Evolutionary conservation across 53 echinoderm and acorn worm species (phyloP).

Genomic region (Apostichopus leukothele): DNA sequence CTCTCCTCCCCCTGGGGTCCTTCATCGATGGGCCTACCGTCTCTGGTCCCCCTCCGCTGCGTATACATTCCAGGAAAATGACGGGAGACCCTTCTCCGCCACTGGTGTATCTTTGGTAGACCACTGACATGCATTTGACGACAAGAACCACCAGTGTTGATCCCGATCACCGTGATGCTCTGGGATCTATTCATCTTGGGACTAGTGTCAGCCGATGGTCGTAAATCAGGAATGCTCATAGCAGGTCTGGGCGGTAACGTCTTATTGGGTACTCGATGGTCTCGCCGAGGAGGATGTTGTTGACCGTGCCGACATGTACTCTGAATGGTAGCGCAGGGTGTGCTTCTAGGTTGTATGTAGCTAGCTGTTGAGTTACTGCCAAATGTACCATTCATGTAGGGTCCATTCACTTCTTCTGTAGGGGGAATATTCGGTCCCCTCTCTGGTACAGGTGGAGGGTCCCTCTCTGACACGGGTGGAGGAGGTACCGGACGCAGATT

Average conservation of each 20-base stretch:
- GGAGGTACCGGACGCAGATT: neutral
- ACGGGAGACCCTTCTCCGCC: neutral
- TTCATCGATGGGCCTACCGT: neutral
- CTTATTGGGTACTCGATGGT: neutral
- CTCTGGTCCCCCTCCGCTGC: neutral
- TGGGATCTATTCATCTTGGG: neutral
- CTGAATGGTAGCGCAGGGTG: neutral
- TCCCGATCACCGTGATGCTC: neutral
- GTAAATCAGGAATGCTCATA: neutral
- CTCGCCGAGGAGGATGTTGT: neutral
- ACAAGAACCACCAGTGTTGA: neutral
- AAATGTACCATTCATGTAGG: neutral
- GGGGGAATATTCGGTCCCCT: neutral
- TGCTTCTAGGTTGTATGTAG: neutral
- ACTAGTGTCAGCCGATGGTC: neutral
- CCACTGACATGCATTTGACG: neutral
- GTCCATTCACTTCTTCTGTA: neutral
- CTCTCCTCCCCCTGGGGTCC: neutral
- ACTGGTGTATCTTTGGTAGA: neutral
- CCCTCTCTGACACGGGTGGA: neutral
- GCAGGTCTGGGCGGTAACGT: neutral
- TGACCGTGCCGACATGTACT: neutral
- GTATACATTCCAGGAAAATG: neutral
- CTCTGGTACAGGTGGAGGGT: slow-evolving; percentile 13
- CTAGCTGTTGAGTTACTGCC: neutral